Conservation (phyloP, 2,113 vertebrate species). For the Talpa occidentalis region DNA sequence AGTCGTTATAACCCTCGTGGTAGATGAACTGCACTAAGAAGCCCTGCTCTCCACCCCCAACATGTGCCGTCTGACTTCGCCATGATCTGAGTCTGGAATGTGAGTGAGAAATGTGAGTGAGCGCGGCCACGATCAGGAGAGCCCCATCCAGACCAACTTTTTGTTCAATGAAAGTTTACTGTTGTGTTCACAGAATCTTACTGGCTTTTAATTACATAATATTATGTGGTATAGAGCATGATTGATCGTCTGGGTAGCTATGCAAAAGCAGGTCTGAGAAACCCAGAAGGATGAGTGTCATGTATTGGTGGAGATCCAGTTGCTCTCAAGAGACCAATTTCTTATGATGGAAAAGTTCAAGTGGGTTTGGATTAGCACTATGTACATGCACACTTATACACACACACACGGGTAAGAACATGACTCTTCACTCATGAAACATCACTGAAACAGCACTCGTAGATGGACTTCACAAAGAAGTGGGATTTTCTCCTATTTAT, state of each 20-base stretch:
- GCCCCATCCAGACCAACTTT: neutral
- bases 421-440: neutral
- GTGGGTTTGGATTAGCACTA: neutral
- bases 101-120: neutral
- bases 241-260: neutral
- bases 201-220: neutral
- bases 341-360: neutral
- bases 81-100: neutral
- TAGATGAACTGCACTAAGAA: neutral
- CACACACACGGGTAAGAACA: rapidly evolving
- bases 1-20: neutral
- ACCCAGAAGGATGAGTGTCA: neutral
- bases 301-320: neutral
- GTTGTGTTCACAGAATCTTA: too few relatives aligned
- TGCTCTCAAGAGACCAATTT: neutral
- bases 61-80: neutral
- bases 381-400: rapidly evolving
- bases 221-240: neutral
- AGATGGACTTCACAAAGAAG: neutral
- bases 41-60: neutral
- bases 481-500: neutral
- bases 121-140: neutral
- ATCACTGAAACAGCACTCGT: neutral
- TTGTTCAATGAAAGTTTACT: neutral
- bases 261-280: neutral